These are phyloP conservation scores for Paralichthys olivaceus DNA, from an alignment of 2,113 vertebrate species.

Conservation along the genomic window DNA sequence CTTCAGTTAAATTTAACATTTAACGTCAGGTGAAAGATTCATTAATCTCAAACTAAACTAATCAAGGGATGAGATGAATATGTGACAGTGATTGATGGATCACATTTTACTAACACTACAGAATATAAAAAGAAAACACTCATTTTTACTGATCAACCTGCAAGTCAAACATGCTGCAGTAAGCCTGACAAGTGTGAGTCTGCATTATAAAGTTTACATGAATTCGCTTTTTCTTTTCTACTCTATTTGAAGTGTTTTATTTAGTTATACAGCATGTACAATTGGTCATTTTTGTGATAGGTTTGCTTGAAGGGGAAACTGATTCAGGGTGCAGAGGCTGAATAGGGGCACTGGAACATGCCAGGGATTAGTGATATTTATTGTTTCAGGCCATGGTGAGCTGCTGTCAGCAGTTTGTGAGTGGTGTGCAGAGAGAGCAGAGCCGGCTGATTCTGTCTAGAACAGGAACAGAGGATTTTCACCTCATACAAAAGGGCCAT, in stretches of 20 bases:
- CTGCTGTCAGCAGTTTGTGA: slow-evolving; percentile 58
- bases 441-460: slow-evolving; percentile 1
- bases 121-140: too few relatives aligned
- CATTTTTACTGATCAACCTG: too few relatives aligned
- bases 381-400: slow-evolving; percentile 46
- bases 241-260: too few relatives aligned
- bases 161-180: too few relatives aligned
- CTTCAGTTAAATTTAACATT: too few relatives aligned
- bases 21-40: too few relatives aligned
- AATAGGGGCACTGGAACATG: slow-evolving; percentile 38
- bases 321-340: slow-evolving; percentile 3
- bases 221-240: not conserved
- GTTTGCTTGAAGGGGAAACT: slow-evolving; percentile 5
- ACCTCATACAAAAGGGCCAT: slow-evolving; percentile 2
- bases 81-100: too few relatives aligned
- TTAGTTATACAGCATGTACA: slow-evolving; percentile 1
- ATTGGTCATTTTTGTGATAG: not conserved
- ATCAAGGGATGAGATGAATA: too few relatives aligned
- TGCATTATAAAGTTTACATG: not conserved
- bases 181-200: too few relatives aligned
- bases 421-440: slow-evolving; percentile 16
- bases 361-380: slow-evolving; percentile 52
- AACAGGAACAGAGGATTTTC: not conserved
- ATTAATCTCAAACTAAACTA: too few relatives aligned
- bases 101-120: too few relatives aligned